Percentiles rank a stretch among this genome's conserved stretches.
These are phyloP conservation scores for Drosophila longiperda DNA, from an alignment of 2,888 invertebrate genomes.

Conservation along the genomic window DNA sequence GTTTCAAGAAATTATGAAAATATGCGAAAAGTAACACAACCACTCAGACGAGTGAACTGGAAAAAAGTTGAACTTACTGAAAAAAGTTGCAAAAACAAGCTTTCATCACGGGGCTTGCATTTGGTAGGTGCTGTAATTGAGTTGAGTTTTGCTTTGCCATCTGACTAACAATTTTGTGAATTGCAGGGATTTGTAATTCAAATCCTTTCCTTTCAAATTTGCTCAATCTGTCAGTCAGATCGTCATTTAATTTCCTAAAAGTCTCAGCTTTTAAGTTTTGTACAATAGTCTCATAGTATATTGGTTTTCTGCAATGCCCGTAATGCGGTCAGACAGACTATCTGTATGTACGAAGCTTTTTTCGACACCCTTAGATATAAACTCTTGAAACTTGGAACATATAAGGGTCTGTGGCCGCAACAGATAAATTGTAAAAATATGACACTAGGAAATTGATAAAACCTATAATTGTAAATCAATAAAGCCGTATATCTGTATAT, in stretches of 20 bases:
- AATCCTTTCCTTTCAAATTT: slow-evolving; percentile 12
- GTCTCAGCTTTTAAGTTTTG: neutral
- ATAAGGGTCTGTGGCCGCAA: too few relatives aligned
- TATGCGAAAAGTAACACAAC: slow-evolving; percentile 53
- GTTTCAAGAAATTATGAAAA: slow-evolving; percentile 63
- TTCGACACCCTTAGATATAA: too few relatives aligned
- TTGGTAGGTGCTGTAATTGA: slow-evolving; percentile 30
- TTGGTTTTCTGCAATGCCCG: too few relatives aligned
- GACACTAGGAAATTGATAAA: too few relatives aligned
- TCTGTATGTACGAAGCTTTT: too few relatives aligned
- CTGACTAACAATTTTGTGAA: slow-evolving; percentile 32
- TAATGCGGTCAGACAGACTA: too few relatives aligned
- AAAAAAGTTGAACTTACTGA: slow-evolving; percentile 34
- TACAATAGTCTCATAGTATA: too few relatives aligned
- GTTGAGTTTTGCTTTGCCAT: slow-evolving; percentile 1
- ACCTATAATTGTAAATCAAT: too few relatives aligned
- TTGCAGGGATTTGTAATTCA: slow-evolving; percentile 44
- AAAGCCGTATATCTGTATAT: too few relatives aligned
- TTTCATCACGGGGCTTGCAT: slow-evolving; percentile 4
- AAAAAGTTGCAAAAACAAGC: slow-evolving; percentile 19
- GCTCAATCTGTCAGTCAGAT: neutral
- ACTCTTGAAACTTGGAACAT: too few relatives aligned
- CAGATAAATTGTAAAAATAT: too few relatives aligned
- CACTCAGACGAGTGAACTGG: slow-evolving; percentile 1
- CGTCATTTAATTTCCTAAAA: neutral